phyloP scores from a whole-genome alignment of 2,888 invertebrate genomes.

The Pinctada fucata region DNA sequence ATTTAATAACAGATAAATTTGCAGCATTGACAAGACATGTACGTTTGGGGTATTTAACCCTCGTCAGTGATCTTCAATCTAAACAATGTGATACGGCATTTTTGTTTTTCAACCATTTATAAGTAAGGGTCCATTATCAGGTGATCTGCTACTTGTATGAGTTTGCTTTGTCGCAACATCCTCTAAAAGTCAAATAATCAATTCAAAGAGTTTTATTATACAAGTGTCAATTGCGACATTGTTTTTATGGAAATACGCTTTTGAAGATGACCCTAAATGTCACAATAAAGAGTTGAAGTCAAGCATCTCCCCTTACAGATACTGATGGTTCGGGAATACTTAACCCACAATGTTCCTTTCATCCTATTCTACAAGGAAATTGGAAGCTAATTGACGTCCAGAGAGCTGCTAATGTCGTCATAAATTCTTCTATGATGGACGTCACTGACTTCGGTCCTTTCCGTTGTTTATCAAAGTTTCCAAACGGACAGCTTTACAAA shows the following conservation, averaged over 20 bases:
- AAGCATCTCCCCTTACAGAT: too few relatives aligned
- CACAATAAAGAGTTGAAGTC: too few relatives aligned
- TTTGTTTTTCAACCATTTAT: too few relatives aligned
- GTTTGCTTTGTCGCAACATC: not conserved
- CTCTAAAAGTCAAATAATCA: not conserved
- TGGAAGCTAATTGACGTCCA: conserved; percentile 68
- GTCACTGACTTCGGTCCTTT: conserved; percentile 68
- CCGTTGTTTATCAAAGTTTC: conserved; percentile 64
- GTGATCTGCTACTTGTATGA: too few relatives aligned
- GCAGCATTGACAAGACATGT: too few relatives aligned
- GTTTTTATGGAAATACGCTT: conserved; percentile 5
- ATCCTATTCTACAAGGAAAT: conserved; percentile 58
- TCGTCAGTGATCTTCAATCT: too few relatives aligned
- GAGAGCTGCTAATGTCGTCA: conserved; percentile 60
- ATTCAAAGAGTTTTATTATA: not conserved
- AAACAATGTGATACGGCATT: too few relatives aligned
- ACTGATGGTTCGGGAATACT: conserved; percentile 1
- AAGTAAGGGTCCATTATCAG: too few relatives aligned
- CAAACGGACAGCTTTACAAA: conserved; percentile 64
- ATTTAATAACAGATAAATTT: too few relatives aligned
- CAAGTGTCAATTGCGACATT: not conserved
- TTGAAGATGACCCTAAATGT: conserved; percentile 11
- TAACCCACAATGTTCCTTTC: conserved; percentile 61
- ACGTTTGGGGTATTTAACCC: too few relatives aligned
- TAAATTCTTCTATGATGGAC: conserved; percentile 58